phyloP scores from a whole-genome alignment of 2,888 invertebrate species.

The Oxyteleia sp. region DNA sequence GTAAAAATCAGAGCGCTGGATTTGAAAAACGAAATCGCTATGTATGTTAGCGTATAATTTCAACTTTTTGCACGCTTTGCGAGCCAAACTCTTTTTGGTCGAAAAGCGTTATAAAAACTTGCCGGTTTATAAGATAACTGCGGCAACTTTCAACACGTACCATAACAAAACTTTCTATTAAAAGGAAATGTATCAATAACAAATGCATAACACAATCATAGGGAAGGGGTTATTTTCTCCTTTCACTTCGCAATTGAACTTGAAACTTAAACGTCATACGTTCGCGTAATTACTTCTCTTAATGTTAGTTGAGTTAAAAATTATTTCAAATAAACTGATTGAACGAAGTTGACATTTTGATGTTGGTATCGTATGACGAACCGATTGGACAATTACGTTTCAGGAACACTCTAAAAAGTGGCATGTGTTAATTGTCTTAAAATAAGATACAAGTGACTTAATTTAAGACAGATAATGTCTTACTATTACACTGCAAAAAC shows the following conservation, averaged over 20 bases:
- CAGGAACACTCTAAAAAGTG: no score
- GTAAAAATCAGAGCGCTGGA: no score
- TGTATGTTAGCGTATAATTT: slow-evolving; percentile 12
- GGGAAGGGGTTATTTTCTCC: slow-evolving; percentile 46
- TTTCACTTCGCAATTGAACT: slow-evolving; percentile 43
- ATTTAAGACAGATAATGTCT: no score
- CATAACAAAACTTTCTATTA: slow-evolving; percentile 66
- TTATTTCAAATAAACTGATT: no score
- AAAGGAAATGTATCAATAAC: slow-evolving; percentile 59
- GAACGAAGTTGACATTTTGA: no score
- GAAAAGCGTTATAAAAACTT: slow-evolving; percentile 36
- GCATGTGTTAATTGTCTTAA: no score
- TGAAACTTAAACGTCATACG: background rate
- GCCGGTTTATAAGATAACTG: slow-evolving; percentile 31
- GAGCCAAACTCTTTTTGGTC: slow-evolving; percentile 26
- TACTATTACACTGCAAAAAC: no score
- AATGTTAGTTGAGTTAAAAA: no score
- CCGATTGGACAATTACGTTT: no score
- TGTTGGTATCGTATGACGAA: no score
- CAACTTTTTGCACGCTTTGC: slow-evolving; percentile 19
- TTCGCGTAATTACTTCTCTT: background rate
- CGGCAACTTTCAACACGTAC: slow-evolving; percentile 58
- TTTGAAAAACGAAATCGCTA: no score
- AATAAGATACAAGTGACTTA: no score
- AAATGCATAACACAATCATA: slow-evolving; percentile 53